These are phyloP conservation scores for Alcis repandata DNA, from an alignment of 2,888 invertebrate species.

Conservation along the genomic window DNA sequence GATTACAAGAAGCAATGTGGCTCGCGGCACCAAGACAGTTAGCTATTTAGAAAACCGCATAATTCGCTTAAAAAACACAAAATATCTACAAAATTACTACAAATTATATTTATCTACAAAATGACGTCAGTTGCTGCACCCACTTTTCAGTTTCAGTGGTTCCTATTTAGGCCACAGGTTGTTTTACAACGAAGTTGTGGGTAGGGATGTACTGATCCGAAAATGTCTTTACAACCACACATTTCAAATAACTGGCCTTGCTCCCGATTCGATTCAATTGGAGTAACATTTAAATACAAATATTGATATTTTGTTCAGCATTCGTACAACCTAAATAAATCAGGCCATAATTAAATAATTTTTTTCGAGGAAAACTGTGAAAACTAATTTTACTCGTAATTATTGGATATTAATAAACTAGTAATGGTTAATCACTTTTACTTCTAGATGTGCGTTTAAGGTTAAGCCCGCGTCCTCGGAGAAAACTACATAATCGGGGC, in stretches of 20 bases:
- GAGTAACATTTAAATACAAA: constrained; percentile 23
- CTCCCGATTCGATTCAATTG: constrained; percentile 15
- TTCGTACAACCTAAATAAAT: constrained; percentile 16
- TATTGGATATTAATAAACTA: too few relatives aligned
- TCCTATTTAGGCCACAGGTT: neutral
- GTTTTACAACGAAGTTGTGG: neutral
- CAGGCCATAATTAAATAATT: neutral
- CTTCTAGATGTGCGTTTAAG: too few relatives aligned
- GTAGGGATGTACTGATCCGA: neutral
- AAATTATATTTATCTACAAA: neutral
- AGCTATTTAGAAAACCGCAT: too few relatives aligned
- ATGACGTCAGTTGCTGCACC: too few relatives aligned
- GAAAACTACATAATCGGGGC: too few relatives aligned
- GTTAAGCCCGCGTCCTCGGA: too few relatives aligned
- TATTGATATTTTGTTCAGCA: constrained; percentile 23
- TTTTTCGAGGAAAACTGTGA: too few relatives aligned
- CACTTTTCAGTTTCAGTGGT: too few relatives aligned
- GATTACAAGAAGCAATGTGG: too few relatives aligned
- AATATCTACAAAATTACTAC: neutral
- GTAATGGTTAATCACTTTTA: too few relatives aligned
- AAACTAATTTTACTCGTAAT: neutral
- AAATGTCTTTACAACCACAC: constrained; percentile 14
- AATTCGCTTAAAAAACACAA: too few relatives aligned
- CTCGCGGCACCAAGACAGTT: too few relatives aligned
- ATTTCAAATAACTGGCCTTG: constrained; percentile 27